These are phyloP conservation scores for Crocallis elinguaria DNA, from an alignment of 2,888 invertebrate species.

Conservation along the genomic window DNA sequence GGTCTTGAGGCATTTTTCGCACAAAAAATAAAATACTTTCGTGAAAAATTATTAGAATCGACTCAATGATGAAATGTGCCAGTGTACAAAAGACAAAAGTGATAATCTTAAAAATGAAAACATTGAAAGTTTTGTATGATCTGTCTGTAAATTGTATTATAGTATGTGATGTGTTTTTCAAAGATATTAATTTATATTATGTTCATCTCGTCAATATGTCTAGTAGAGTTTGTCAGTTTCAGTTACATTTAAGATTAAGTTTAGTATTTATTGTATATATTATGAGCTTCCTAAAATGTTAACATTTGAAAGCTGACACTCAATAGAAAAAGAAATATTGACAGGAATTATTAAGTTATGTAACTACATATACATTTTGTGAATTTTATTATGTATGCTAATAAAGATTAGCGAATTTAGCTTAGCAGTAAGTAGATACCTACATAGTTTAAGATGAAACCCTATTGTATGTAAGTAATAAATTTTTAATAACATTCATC, in stretches of 20 bases:
- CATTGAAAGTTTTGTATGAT: slow-evolving; percentile 56
- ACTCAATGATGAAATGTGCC: slow-evolving; percentile 74
- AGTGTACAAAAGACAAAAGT: slow-evolving; percentile 51
- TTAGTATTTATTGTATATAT: slow-evolving; percentile 81
- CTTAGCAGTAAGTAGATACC: slow-evolving; percentile 56
- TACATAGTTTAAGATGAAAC: slow-evolving; percentile 76
- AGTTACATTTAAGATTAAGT: slow-evolving; percentile 56
- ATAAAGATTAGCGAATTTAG: slow-evolving; percentile 74
- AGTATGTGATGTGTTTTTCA: slow-evolving; percentile 74
- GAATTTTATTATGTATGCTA: slow-evolving; percentile 78
- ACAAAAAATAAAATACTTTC: slow-evolving; percentile 94
- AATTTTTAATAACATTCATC: slow-evolving; percentile 72
- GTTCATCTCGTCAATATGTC: slow-evolving; percentile 47
- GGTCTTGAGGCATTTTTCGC: slow-evolving; percentile 97
- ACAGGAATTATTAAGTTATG: slow-evolving; percentile 54
- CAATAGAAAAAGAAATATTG: slow-evolving; percentile 52
- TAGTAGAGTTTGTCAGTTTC: slow-evolving; percentile 64
- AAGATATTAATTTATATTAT: slow-evolving; percentile 70
- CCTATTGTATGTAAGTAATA: slow-evolving; percentile 82
- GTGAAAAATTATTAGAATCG: slow-evolving; percentile 91
- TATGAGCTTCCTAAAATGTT: slow-evolving; percentile 65
- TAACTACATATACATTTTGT: slow-evolving; percentile 73
- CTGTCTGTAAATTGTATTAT: slow-evolving; percentile 78
- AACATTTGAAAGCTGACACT: slow-evolving; percentile 66
- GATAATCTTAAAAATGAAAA: slow-evolving; percentile 27